These are phyloP conservation scores for Conus betulinus DNA, from an alignment of 1,140 invertebrate genomes.

Conservation along the genomic window DNA sequence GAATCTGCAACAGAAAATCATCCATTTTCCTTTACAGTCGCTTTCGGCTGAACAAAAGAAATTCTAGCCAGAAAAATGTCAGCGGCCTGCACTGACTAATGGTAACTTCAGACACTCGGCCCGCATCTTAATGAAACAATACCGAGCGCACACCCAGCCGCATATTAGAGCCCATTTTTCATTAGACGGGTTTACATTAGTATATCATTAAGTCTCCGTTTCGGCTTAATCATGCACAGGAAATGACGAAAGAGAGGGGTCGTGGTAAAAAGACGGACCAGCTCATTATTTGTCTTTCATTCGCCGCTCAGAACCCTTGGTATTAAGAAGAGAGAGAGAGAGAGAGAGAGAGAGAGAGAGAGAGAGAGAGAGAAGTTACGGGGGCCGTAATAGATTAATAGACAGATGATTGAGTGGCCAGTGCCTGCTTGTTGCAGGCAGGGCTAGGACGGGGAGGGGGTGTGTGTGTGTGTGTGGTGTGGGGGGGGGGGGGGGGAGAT, in stretches of 20 bases:
- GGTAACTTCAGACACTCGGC: not conserved
- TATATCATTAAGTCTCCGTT: slow-evolving; percentile 26
- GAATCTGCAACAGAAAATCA: too few species aligned
- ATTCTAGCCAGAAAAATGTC: not conserved
- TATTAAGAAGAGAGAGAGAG: not conserved
- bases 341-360: not conserved
- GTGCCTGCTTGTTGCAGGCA: not conserved
- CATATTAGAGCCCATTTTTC: slow-evolving; percentile 25
- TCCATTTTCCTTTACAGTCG: too few species aligned
- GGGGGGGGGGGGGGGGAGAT: not conserved
- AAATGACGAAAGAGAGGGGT: slow-evolving; percentile 21
- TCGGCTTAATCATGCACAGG: not conserved
- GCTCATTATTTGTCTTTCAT: slow-evolving; percentile 27
- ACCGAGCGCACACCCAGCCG: not conserved
- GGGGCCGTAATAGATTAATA: slow-evolving; percentile 24
- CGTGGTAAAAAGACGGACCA: slow-evolving; percentile 4
- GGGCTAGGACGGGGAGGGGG: not conserved
- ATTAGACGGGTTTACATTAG: slow-evolving; percentile 26
- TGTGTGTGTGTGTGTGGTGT: too few species aligned
- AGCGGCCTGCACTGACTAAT: not conserved
- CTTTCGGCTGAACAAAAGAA: not conserved
- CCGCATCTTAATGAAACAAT: slow-evolving; percentile 13
- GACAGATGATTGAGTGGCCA: slow-evolving; percentile 22
- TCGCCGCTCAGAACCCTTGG: not conserved
- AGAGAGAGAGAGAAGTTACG: not conserved